Conservation (phyloP, 2,797 vertebrate genomes). For the Pseudomugil tenellus region DNA sequence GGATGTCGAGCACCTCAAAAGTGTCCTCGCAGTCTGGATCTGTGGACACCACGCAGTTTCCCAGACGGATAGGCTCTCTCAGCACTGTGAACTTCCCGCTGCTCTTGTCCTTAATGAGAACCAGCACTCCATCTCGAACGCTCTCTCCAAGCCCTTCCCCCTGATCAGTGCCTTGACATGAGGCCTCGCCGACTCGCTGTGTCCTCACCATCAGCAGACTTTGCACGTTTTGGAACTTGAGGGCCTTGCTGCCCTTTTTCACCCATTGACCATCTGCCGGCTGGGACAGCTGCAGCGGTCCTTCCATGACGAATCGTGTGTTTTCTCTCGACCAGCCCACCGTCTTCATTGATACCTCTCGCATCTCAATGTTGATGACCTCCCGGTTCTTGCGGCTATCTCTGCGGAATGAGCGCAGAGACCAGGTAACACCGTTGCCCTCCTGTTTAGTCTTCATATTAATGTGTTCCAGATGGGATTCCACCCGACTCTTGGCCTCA, state of each 20-base stretch:
- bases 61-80: constrained; percentile 89
- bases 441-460: constrained; percentile 96
- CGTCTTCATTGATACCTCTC: constrained; percentile 90
- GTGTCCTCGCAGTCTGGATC: constrained; percentile 91
- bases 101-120: constrained; percentile 93
- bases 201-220: constrained; percentile 90
- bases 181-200: constrained; percentile 73
- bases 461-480: constrained; percentile 94
- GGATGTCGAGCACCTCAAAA: constrained; percentile 92
- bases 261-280: constrained; percentile 92
- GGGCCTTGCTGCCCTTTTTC: constrained; percentile 89
- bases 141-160: constrained; percentile 75
- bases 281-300: constrained; percentile 89
- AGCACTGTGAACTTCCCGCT: constrained; percentile 90
- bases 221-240: constrained; percentile 94
- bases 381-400: constrained; percentile 93
- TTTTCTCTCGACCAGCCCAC: constrained; percentile 90
- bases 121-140: constrained; percentile 88
- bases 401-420: constrained; percentile 90
- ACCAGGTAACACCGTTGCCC: constrained; percentile 87
- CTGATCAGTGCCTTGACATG: constrained; percentile 48
- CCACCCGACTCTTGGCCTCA: constrained; percentile 92
- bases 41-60: constrained; percentile 90
- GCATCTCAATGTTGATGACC: constrained; percentile 91
- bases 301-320: constrained; percentile 92